Conservation (phyloP, 2,888 invertebrate genomes). For the Polyploca ridens region DNA sequence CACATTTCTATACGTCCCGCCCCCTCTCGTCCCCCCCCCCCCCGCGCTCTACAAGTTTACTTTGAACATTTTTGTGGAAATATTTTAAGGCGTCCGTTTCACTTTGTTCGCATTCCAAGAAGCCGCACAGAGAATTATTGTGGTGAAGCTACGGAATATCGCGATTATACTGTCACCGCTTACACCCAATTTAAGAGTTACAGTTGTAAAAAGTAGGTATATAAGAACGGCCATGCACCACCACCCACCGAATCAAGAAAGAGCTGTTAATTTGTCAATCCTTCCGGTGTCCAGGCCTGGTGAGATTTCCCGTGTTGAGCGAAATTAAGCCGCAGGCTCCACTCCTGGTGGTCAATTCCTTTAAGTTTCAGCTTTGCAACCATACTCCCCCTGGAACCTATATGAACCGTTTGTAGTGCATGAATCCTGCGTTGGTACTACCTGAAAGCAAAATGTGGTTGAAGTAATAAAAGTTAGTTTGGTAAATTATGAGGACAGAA, state of each 20-base stretch:
- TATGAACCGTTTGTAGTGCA: not conserved
- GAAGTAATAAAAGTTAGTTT: no score
- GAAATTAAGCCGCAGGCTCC: no score
- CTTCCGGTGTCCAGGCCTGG: no score
- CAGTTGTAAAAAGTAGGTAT: not conserved
- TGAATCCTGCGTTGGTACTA: not conserved
- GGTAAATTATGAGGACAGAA: no score
- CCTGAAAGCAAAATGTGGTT: no score
- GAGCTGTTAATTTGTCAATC: no score
- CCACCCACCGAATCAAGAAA: no score
- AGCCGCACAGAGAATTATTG: slow-evolving; percentile 11
- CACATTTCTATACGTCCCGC: not conserved
- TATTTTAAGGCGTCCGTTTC: slow-evolving; percentile 13
- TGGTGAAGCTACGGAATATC: not conserved
- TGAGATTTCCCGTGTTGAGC: no score
- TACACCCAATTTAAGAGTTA: not conserved
- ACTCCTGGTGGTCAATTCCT: no score
- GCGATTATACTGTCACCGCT: not conserved
- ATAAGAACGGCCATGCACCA: no score
- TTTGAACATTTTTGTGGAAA: slow-evolving; percentile 18
- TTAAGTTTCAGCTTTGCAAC: no score
- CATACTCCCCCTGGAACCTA: no score
- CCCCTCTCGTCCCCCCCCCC: not conserved
- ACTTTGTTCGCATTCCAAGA: slow-evolving; percentile 17
- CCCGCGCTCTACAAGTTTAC: not conserved